Evolutionary conservation across 2,797 vertebrate genomes (phyloP).

Genomic region (Liparis tanakae): DNA sequence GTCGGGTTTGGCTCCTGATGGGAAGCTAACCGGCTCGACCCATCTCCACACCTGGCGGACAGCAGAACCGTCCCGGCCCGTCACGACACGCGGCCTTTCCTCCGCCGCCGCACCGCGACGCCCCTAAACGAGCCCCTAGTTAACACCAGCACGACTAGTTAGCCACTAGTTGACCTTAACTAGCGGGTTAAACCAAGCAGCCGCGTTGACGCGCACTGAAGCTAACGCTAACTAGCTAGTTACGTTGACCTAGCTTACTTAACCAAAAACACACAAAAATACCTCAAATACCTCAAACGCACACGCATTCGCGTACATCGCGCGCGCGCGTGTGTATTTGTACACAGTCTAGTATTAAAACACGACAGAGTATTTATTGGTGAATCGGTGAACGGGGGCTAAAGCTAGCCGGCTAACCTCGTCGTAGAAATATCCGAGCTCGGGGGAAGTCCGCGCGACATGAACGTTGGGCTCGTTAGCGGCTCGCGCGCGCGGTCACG

Average conservation of each 20-base stretch:
- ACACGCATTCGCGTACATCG: too few species aligned
- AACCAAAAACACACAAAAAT: conserved; percentile 15
- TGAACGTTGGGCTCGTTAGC: conserved; percentile 46
- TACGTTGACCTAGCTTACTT: conserved; percentile 34
- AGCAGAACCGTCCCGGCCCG: background rate
- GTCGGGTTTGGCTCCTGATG: too few species aligned
- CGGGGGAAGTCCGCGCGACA: conserved; percentile 63
- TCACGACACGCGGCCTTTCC: conserved; percentile 33
- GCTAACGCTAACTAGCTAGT: conserved; percentile 27
- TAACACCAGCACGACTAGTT: rapidly evolving
- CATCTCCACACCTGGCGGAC: background rate
- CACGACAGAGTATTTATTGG: rapidly evolving
- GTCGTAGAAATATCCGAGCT: conserved; percentile 60
- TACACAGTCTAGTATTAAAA: too few species aligned
- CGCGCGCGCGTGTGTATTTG: too few species aligned
- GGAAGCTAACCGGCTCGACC: too few species aligned
- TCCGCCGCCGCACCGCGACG: background rate
- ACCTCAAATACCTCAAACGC: too few species aligned
- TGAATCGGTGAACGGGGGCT: conserved; percentile 44
- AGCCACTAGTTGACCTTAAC: rapidly evolving
- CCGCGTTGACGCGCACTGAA: background rate
- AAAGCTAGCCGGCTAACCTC: conserved; percentile 77
- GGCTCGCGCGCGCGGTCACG: conserved; percentile 13
- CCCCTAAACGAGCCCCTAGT: rapidly evolving
- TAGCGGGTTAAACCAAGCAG: background rate